A percentile compares a stretch with the other conserved stretches of the same genome.
These are phyloP conservation scores for Elgonia sp. DNA, from an alignment of 2,888 invertebrate species.

Conservation along the genomic window DNA sequence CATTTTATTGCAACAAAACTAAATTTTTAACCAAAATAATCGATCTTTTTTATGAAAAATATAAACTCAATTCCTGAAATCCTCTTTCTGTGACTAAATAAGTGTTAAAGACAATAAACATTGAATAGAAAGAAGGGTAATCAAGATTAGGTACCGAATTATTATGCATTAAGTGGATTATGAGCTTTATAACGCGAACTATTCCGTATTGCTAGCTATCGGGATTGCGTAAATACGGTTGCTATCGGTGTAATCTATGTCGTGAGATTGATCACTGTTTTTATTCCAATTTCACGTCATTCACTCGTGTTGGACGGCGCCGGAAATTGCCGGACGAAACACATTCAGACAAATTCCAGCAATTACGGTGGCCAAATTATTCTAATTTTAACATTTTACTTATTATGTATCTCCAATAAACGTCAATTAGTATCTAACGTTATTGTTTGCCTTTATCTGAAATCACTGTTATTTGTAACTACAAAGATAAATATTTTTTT, in stretches of 20 bases:
- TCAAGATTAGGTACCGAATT: slow-evolving; percentile 59
- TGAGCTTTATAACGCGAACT: slow-evolving; percentile 51
- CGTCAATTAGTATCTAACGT: slow-evolving; percentile 20
- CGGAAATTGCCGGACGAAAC: slow-evolving; percentile 39
- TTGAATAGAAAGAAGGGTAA: slow-evolving; percentile 13
- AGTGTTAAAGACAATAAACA: slow-evolving; percentile 47
- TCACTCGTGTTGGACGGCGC: slow-evolving; percentile 27
- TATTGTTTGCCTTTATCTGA: no score
- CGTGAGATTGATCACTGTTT: slow-evolving; percentile 60
- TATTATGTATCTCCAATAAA: slow-evolving; percentile 28
- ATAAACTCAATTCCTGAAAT: no score
- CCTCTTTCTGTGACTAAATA: background rate
- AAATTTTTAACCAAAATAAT: no score
- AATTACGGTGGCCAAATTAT: slow-evolving; percentile 57
- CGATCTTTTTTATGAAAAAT: no score
- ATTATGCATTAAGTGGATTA: slow-evolving; percentile 64
- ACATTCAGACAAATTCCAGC: slow-evolving; percentile 52
- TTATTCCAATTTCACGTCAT: slow-evolving; percentile 58
- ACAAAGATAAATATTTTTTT: no score
- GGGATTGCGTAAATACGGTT: slow-evolving; percentile 52
- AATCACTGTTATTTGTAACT: no score
- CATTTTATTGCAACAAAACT: no score
- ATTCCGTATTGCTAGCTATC: slow-evolving; percentile 39
- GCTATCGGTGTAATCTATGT: slow-evolving; percentile 48
- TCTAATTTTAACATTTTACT: slow-evolving; percentile 61